These are phyloP conservation scores for Anisognathus igniventris DNA, from an alignment of 2,797 vertebrate genomes.

Conservation along the genomic window DNA sequence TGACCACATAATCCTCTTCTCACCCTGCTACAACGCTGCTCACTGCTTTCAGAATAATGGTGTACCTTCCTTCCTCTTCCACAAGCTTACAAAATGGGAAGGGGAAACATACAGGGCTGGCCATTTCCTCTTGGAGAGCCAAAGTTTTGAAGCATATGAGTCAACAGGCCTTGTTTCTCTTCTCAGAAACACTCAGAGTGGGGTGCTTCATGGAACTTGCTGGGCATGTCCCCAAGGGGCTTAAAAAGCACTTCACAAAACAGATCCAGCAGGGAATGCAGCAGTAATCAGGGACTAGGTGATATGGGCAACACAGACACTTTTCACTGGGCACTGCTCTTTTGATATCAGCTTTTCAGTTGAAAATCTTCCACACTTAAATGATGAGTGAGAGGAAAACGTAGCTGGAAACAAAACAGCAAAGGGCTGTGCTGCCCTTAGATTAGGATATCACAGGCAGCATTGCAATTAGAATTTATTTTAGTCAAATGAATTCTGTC, in stretches of 20 bases:
- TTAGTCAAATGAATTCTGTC: not conserved
- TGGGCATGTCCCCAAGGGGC: not conserved
- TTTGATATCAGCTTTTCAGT: not conserved
- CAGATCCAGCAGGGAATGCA: not conserved
- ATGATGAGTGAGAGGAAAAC: not conserved
- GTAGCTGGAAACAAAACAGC: not conserved
- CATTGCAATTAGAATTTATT: not conserved
- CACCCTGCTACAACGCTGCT: not conserved
- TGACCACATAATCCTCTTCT: not conserved
- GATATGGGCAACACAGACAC: not conserved
- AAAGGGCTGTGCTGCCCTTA: not conserved
- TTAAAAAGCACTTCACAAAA: not conserved
- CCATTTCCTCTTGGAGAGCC: slow-evolving; percentile 35
- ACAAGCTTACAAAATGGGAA: slow-evolving; percentile 20
- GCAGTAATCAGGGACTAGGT: not conserved
- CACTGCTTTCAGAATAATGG: not conserved
- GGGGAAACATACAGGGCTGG: slow-evolving; percentile 27
- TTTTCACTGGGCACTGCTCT: not conserved
- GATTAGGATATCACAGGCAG: not conserved
- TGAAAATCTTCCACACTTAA: not conserved
- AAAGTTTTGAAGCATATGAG: slow-evolving; percentile 31
- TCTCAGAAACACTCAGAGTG: not conserved
- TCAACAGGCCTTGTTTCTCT: slow-evolving; percentile 23
- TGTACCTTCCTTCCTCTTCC: slow-evolving; percentile 48
- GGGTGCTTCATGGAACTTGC: not conserved